Percentiles rank a stretch among this genome's conserved stretches.
These are phyloP conservation scores for Silurus meridionalis DNA, from an alignment of 2,113 vertebrate genomes.

Conservation along the genomic window DNA sequence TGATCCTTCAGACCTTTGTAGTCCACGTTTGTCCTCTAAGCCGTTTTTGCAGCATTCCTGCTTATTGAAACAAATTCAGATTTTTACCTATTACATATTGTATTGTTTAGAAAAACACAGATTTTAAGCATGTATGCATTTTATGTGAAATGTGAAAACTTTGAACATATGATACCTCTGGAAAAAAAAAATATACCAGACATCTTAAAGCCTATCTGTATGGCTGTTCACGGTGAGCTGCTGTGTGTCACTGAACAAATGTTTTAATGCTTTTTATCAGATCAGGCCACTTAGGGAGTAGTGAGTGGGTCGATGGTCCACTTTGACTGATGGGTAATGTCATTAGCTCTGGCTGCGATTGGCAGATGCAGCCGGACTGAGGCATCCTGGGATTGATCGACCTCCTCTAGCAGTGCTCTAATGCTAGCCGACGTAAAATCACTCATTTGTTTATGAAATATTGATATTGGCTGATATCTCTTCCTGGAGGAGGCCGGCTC, in stretches of 20 bases:
- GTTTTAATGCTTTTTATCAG: constrained; percentile 76
- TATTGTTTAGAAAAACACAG: no score
- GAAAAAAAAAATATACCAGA: neutral
- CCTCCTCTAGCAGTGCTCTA: constrained; percentile 55
- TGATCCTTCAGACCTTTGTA: neutral
- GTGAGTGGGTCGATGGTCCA: constrained; percentile 70
- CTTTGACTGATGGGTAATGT: constrained; percentile 71
- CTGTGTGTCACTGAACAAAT: constrained; percentile 73
- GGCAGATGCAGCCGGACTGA: constrained; percentile 59
- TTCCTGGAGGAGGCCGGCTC: constrained; percentile 49
- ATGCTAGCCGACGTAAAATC: constrained; percentile 62
- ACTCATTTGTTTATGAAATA: constrained; percentile 77
- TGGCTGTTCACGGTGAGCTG: constrained; percentile 36
- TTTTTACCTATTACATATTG: neutral
- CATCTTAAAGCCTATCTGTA: constrained; percentile 32
- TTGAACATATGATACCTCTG: neutral
- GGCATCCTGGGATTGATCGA: constrained; percentile 67
- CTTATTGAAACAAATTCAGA: neutral
- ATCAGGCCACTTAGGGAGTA: constrained; percentile 70
- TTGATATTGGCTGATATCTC: constrained; percentile 72
- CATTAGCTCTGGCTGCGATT: constrained; percentile 66
- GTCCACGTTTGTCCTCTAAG: no score
- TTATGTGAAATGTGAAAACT: no score
- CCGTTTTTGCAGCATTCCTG: neutral
- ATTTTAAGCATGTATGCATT: no score